Evolutionary conservation across 2,797 vertebrate genomes (phyloP).

Genomic region (Poeciliopsis gracilis): DNA sequence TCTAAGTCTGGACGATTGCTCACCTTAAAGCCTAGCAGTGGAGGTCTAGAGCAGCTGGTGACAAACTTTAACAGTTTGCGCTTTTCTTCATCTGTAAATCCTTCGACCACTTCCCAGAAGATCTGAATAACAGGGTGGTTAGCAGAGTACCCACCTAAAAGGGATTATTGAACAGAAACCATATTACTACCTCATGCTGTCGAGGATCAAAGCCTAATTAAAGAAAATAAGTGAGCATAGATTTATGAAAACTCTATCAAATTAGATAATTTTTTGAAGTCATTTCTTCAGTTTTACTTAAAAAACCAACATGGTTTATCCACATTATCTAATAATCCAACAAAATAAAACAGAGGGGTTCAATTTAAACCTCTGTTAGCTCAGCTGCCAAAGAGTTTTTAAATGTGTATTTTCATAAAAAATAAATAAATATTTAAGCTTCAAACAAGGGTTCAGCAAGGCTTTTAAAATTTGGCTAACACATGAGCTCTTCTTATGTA

Average conservation of each 20-base stretch:
- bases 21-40: slow-evolving; percentile 98
- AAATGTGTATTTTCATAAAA: not conserved
- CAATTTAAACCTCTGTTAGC: not conserved
- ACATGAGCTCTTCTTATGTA: not conserved
- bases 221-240: not conserved
- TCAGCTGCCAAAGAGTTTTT: not conserved
- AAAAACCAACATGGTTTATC: too few relatives aligned
- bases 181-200: not conserved
- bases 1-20: slow-evolving; percentile 25
- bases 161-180: not conserved
- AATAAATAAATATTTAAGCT: not conserved
- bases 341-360: too few relatives aligned
- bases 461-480: not conserved
- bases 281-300: too few relatives aligned
- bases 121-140: slow-evolving; percentile 94
- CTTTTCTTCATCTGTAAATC: slow-evolving; percentile 96
- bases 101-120: slow-evolving; percentile 97
- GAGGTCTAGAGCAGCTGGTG: slow-evolving; percentile 96
- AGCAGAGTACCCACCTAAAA: slow-evolving; percentile 92
- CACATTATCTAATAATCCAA: too few relatives aligned
- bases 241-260: not conserved
- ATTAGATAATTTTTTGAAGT: too few relatives aligned
- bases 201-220: not conserved
- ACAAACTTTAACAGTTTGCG: slow-evolving; percentile 96
- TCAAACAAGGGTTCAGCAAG: not conserved